Evolutionary conservation across 2,888 invertebrate genomes (phyloP).

Genomic region (Morpho achilles): DNA sequence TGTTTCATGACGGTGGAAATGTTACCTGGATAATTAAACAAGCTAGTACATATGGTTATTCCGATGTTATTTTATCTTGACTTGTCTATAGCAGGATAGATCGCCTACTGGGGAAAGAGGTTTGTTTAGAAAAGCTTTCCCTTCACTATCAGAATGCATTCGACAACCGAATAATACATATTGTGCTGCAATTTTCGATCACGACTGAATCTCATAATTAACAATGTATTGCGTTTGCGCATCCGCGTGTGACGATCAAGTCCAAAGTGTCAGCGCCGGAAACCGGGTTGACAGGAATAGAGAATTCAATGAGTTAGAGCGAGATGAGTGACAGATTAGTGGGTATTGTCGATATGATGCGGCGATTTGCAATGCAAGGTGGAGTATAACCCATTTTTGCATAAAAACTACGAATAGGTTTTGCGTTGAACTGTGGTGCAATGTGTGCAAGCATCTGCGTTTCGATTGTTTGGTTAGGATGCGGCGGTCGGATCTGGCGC

Average conservation of each 20-base stretch:
- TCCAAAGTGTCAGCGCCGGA: constrained; percentile 67
- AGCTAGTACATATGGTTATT: too few relatives aligned
- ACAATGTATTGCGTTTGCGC: constrained; percentile 65
- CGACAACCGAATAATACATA: too few relatives aligned
- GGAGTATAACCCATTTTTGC: constrained; percentile 71
- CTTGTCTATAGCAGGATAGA: too few relatives aligned
- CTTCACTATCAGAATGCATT: too few relatives aligned
- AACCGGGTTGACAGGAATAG: constrained; percentile 51
- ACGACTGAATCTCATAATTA: constrained; percentile 34
- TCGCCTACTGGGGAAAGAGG: too few relatives aligned
- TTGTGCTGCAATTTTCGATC: constrained; percentile 2
- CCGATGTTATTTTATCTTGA: too few relatives aligned
- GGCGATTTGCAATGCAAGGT: constrained; percentile 63
- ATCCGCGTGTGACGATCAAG: constrained; percentile 73
- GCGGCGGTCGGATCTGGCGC: constrained; percentile 44
- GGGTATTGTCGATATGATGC: constrained; percentile 58
- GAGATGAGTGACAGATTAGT: constrained; percentile 54
- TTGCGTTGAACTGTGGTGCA: constrained; percentile 44
- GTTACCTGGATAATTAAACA: too few relatives aligned
- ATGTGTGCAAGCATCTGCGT: constrained; percentile 66
- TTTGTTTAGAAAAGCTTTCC: too few relatives aligned
- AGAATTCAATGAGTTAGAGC: constrained; percentile 40
- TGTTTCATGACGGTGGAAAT: too few relatives aligned
- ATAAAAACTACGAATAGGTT: constrained; percentile 48
- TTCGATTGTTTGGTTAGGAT: constrained; percentile 68